Evolutionary conservation across 2,113 vertebrate genomes (phyloP).

Genomic region (Dasypus novemcinctus): DNA sequence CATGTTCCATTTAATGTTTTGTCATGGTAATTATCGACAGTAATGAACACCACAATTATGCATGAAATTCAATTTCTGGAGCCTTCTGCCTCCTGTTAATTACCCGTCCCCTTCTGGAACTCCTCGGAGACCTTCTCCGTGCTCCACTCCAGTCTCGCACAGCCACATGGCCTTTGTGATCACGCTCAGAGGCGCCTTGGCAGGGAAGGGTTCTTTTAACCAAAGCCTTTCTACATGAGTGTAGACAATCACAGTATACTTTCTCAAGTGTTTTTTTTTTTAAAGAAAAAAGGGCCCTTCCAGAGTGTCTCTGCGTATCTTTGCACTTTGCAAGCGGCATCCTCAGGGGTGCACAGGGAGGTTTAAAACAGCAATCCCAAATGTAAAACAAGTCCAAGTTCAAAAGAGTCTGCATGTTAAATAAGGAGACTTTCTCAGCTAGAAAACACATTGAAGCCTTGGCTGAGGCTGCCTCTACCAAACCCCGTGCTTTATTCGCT

Average conservation of each 20-base stretch:
- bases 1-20: background rate
- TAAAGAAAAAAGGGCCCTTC: constrained; percentile 38
- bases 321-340: background rate
- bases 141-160: constrained; percentile 52
- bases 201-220: background rate
- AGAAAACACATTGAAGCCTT: constrained; percentile 15
- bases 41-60: constrained; percentile 5
- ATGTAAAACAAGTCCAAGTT: constrained; percentile 17
- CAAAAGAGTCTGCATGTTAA: constrained; percentile 10
- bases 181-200: background rate
- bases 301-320: background rate
- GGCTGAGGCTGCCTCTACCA: background rate
- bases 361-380: constrained; percentile 1
- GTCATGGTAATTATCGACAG: background rate
- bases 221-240: background rate
- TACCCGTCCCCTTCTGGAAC: background rate
- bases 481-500: constrained; percentile 16
- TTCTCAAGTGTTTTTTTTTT: background rate
- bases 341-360: constrained; percentile 21
- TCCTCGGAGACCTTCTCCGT: background rate
- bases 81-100: constrained; percentile 3
- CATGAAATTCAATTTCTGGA: constrained; percentile 49
- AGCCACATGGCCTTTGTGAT: constrained; percentile 40
- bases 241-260: background rate
- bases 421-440: constrained; percentile 50